Percentiles rank a stretch among this genome's conserved stretches.
These are phyloP conservation scores for Sigmodon hispidus DNA, from an alignment of 2,113 vertebrate genomes.

Conservation along the genomic window DNA sequence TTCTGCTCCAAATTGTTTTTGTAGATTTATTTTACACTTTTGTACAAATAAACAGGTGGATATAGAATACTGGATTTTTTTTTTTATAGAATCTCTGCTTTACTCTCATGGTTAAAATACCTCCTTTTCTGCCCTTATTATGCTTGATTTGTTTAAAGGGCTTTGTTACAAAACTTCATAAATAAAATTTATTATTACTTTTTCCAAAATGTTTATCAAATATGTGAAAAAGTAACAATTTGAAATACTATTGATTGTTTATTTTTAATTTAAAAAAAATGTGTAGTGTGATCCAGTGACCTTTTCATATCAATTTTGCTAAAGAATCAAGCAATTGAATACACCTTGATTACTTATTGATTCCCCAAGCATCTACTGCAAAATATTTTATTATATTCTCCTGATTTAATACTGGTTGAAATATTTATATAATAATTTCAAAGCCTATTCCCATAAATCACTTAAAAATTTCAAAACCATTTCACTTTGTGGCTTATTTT, in stretches of 20 bases:
- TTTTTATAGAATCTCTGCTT: not conserved
- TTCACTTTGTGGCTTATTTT: not conserved
- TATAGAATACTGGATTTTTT: not conserved
- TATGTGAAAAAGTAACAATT: not conserved
- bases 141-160: not conserved
- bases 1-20: not conserved
- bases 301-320: not conserved
- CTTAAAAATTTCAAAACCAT: not conserved
- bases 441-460: not conserved
- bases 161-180: not conserved
- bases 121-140: not conserved
- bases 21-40: not conserved
- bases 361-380: not conserved
- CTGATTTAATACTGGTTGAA: not conserved
- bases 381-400: not conserved
- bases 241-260: not conserved
- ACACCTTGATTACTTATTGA: not conserved
- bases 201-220: not conserved
- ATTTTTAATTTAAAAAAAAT: not conserved
- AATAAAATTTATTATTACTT: not conserved
- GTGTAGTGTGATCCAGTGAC: not conserved
- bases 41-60: not conserved
- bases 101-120: not conserved
- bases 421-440: not conserved
- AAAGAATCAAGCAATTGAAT: not conserved